Conservation (phyloP, 2,113 vertebrate species). For the Salvelinus alpinus region DNA sequence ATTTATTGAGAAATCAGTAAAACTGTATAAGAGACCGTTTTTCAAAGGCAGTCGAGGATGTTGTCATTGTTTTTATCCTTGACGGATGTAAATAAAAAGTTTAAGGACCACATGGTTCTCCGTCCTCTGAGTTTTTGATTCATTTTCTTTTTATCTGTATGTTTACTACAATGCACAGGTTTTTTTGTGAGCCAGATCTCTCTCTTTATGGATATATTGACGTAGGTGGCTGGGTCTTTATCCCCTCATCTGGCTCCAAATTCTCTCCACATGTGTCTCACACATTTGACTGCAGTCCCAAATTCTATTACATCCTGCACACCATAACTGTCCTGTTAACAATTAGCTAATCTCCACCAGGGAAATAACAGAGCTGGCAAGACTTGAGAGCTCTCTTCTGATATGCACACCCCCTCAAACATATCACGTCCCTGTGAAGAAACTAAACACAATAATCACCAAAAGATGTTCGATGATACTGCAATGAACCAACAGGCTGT, state of each 20-base stretch:
- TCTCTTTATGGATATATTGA: conserved; percentile 28
- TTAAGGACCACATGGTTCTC: conserved; percentile 36
- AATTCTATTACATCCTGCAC: conserved; percentile 42
- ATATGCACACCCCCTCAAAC: conserved; percentile 36
- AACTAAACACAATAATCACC: conserved; percentile 54
- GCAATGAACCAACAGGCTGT: conserved; percentile 32
- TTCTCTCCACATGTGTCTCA: conserved; percentile 58
- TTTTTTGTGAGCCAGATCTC: conserved; percentile 36
- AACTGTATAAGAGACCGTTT: conserved; percentile 21
- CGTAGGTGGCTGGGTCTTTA: conserved; percentile 42
- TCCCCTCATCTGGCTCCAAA: conserved; percentile 27
- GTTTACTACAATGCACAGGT: conserved; percentile 34
- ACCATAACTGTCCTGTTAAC: conserved; percentile 50
- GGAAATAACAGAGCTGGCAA: conserved; percentile 59
- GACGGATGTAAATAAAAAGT: conserved; percentile 33
- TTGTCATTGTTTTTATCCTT: conserved; percentile 43
- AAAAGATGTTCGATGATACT: conserved; percentile 63
- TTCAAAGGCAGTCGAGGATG: conserved; percentile 30
- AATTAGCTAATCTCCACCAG: conserved; percentile 59
- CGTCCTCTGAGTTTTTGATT: conserved; percentile 50
- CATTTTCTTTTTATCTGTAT: conserved; percentile 49
- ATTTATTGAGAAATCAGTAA: conserved; percentile 34
- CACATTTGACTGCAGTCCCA: conserved; percentile 58
- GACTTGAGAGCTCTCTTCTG: conserved; percentile 47
- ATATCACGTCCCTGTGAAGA: conserved; percentile 35